Evolutionary conservation across 2,888 invertebrate species (phyloP).

Genomic region (Drosophila austrosaltans): DNA sequence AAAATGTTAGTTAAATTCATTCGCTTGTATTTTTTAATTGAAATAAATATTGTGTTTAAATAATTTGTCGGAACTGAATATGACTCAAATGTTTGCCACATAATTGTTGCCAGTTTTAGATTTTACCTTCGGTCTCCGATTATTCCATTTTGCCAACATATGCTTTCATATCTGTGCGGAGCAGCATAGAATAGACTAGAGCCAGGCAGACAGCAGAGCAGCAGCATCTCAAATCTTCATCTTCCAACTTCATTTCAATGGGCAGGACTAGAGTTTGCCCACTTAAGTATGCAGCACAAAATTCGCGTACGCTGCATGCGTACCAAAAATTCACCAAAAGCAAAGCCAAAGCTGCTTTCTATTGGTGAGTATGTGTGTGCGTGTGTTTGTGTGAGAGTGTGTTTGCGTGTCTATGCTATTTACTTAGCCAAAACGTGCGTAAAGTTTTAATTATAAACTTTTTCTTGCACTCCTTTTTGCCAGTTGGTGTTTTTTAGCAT

Average conservation of each 20-base stretch:
- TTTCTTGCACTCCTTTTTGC: slow-evolving; percentile 47
- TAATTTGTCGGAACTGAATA: too few relatives aligned
- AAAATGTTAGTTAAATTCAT: too few relatives aligned
- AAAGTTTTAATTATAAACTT: slow-evolving; percentile 79
- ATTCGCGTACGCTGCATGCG: slow-evolving; percentile 59
- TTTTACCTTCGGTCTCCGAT: neutral
- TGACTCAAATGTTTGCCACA: slow-evolving; percentile 1
- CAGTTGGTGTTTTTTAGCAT: slow-evolving; percentile 10
- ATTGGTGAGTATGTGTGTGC: slow-evolving; percentile 16
- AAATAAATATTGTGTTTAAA: too few relatives aligned
- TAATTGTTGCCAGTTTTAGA: neutral
- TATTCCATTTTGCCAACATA: neutral
- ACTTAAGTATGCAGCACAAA: slow-evolving; percentile 74
- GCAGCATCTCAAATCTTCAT: neutral
- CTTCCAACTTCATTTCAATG: slow-evolving; percentile 1
- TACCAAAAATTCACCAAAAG: slow-evolving; percentile 52
- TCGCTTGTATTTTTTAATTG: too few relatives aligned
- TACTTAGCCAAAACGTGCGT: slow-evolving; percentile 78
- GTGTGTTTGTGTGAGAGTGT: slow-evolving; percentile 26
- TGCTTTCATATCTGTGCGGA: neutral
- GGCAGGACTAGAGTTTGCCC: slow-evolving; percentile 30
- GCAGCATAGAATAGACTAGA: neutral
- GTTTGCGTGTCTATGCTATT: slow-evolving; percentile 51
- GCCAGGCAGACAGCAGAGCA: neutral
- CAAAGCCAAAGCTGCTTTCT: slow-evolving; percentile 41